Conservation (phyloP, 2,888 invertebrate species). For the Sthenelais limicola region DNA sequence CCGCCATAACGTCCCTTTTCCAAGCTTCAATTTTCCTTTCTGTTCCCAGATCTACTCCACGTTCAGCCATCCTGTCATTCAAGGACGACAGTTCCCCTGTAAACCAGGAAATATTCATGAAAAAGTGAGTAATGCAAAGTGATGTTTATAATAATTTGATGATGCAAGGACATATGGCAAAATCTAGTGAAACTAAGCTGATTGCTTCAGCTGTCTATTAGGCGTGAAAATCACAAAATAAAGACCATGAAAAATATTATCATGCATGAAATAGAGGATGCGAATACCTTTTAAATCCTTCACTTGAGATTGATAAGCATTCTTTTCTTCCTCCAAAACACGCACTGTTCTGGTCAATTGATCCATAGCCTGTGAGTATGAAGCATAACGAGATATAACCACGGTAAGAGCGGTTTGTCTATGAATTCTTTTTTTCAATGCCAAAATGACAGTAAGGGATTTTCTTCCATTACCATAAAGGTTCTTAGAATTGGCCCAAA, state of each 20-base stretch:
- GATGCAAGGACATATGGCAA: no score
- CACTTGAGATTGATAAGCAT: conserved; percentile 19
- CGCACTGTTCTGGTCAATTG: conserved; percentile 25
- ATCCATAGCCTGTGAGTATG: conserved; percentile 27
- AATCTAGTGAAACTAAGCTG: no score
- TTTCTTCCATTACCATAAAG: no score
- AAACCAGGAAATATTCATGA: not conserved
- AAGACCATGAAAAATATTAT: conserved; percentile 1
- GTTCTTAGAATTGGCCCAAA: no score
- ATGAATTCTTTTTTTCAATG: not conserved
- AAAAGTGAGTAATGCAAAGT: no score
- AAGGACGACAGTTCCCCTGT: conserved; percentile 39
- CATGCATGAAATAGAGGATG: not conserved
- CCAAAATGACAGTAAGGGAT: no score
- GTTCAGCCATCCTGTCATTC: conserved; percentile 41
- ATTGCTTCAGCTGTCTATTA: no score
- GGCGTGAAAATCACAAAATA: no score
- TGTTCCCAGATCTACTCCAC: conserved; percentile 43
- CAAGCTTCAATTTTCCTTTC: conserved; percentile 46
- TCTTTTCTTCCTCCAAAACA: conserved; percentile 38
- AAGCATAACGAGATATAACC: not conserved
- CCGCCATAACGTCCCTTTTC: conserved; percentile 43
- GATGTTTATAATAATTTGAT: no score
- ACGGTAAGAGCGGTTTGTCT: not conserved
- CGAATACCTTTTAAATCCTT: conserved; percentile 20